Evolutionary conservation across 2,888 invertebrate genomes (phyloP).

Genomic region (Callinectes sapidus): DNA sequence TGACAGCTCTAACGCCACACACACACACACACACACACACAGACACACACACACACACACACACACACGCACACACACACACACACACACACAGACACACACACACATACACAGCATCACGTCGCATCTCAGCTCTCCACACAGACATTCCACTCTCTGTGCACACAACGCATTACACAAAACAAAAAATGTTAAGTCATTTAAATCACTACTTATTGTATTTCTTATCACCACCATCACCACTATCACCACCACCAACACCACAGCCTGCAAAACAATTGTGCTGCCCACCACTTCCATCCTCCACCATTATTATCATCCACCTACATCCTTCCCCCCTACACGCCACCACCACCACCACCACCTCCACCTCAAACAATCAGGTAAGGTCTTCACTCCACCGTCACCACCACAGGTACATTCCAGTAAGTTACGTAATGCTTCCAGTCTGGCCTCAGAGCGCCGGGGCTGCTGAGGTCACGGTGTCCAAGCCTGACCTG

Average conservation of each 20-base stretch:
- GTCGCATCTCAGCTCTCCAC: background rate
- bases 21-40: constrained; percentile 3
- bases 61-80: background rate
- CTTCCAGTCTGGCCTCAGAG: background rate
- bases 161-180: too few relatives aligned
- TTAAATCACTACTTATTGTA: background rate
- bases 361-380: background rate
- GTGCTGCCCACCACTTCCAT: background rate
- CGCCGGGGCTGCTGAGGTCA: background rate
- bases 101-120: background rate
- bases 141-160: background rate
- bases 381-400: background rate
- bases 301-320: background rate
- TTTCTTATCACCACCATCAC: background rate
- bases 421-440: background rate
- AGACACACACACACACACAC: background rate
- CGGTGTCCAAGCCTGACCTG: constrained; percentile 6
- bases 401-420: background rate
- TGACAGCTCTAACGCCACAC: background rate
- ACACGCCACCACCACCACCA: background rate
- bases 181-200: background rate
- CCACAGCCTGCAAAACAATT: background rate
- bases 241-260: background rate
- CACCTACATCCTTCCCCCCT: too few relatives aligned
- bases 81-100: background rate